Percentiles rank a stretch among this genome's conserved stretches.
These are phyloP conservation scores for Cephus runcator DNA, from an alignment of 2,888 invertebrate genomes.

Conservation along the genomic window DNA sequence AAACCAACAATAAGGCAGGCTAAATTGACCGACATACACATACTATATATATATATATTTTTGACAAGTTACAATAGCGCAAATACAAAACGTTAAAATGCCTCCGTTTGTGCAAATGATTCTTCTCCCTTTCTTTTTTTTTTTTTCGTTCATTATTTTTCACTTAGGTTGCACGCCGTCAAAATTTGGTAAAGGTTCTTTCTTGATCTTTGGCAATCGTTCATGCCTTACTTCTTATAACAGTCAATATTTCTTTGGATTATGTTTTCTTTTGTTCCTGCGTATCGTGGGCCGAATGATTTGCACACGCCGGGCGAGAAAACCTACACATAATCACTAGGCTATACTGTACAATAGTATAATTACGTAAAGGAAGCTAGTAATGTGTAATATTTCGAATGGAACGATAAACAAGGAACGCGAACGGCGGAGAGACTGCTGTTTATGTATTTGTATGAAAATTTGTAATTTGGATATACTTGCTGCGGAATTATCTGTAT, in stretches of 20 bases:
- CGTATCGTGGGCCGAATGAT: too few species aligned
- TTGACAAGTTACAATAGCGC: conserved; percentile 57
- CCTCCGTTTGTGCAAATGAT: conserved; percentile 48
- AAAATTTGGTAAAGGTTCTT: background rate
- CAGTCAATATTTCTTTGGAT: too few species aligned
- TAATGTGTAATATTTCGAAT: conserved; percentile 35
- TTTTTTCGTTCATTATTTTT: background rate
- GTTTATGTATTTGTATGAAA: conserved; percentile 38
- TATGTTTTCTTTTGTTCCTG: background rate
- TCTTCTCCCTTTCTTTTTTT: conserved; percentile 26
- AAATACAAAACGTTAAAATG: conserved; percentile 50
- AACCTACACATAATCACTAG: conserved; percentile 62
- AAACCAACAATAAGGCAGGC: conserved; percentile 59
- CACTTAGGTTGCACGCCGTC: too few species aligned
- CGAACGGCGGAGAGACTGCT: conserved; percentile 31
- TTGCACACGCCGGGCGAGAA: conserved; percentile 37
- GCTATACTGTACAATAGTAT: conserved; percentile 32
- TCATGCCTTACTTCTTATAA: too few species aligned
- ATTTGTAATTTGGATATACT: background rate
- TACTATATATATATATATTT: conserved; percentile 51
- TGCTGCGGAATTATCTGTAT: background rate
- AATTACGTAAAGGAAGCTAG: conserved; percentile 36
- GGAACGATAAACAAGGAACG: conserved; percentile 20
- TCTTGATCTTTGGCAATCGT: background rate
- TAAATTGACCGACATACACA: conserved; percentile 48